Evolutionary conservation across 2,888 invertebrate species (phyloP).

Genomic region (Nephrocerus scutellatus): DNA sequence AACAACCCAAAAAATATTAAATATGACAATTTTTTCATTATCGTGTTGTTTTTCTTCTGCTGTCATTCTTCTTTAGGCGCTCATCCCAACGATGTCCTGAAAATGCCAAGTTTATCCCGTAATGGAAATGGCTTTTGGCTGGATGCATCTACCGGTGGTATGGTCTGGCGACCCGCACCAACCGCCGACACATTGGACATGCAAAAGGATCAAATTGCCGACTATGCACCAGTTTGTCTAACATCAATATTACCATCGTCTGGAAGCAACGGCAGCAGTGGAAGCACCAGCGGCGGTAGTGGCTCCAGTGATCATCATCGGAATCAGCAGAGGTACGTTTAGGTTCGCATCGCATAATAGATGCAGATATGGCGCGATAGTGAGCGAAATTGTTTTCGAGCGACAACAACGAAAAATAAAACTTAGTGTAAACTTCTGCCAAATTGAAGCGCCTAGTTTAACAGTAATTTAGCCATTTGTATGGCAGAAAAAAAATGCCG

Average conservation of each 20-base stretch:
- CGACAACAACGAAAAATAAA: too few relatives aligned
- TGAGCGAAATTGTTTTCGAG: too few relatives aligned
- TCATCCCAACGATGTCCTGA: conserved; percentile 46
- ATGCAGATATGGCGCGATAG: too few relatives aligned
- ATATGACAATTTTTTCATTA: conserved; percentile 18
- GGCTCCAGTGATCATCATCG: conserved; percentile 24
- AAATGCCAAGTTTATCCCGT: conserved; percentile 47
- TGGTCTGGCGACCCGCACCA: conserved; percentile 46
- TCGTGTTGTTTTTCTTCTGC: too few relatives aligned
- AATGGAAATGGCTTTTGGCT: conserved; percentile 47
- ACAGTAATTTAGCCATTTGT: too few relatives aligned
- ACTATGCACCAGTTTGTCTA: conserved; percentile 47
- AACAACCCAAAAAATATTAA: too few relatives aligned
- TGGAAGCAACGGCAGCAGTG: conserved; percentile 24
- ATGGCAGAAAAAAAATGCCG: too few relatives aligned
- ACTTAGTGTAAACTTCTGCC: too few relatives aligned
- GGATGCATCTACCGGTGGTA: conserved; percentile 45
- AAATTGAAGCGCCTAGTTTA: too few relatives aligned
- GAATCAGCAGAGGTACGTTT: conserved; percentile 41
- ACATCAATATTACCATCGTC: conserved; percentile 25
- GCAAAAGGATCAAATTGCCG: conserved; percentile 48
- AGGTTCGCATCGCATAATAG: too few relatives aligned
- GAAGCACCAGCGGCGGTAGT: conserved; percentile 19
- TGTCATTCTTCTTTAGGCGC: conserved; percentile 31
- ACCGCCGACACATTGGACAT: conserved; percentile 42